Evolutionary conservation across 1,140 invertebrate genomes (phyloP).

Genomic region (Ceratitis capitata): DNA sequence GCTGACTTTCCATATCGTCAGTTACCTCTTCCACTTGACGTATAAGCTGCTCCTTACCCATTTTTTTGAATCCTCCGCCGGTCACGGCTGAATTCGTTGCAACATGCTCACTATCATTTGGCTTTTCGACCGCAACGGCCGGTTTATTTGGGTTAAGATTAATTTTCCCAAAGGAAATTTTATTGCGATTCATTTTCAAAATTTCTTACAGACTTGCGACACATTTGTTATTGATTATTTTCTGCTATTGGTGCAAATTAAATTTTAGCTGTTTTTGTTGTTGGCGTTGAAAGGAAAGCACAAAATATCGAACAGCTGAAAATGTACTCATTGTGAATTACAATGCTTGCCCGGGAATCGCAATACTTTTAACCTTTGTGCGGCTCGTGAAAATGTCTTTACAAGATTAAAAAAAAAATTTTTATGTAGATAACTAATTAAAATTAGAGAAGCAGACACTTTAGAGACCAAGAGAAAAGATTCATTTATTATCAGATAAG

Average conservation of each 20-base stretch:
- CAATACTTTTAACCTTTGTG: background rate
- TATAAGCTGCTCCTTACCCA: conserved; percentile 67
- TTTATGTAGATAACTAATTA: too few species aligned
- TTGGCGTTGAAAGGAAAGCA: background rate
- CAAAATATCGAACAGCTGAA: background rate
- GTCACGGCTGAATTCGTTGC: conserved; percentile 33
- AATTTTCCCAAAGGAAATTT: conserved; percentile 72
- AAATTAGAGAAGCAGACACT: background rate
- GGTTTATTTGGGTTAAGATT: conserved; percentile 65
- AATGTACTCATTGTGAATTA: background rate
- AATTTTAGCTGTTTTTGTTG: background rate
- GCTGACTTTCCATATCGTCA: conserved; percentile 75
- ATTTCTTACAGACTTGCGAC: too few species aligned
- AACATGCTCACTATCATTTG: conserved; percentile 45
- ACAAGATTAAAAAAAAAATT: background rate
- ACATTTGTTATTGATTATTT: conserved; percentile 36
- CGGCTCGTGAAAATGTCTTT: too few species aligned
- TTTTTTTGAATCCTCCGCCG: conserved; percentile 72
- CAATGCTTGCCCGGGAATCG: background rate
- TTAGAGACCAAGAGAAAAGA: too few species aligned
- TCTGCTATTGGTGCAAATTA: background rate
- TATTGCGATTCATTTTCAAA: conserved; percentile 45
- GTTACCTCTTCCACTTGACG: conserved; percentile 74
- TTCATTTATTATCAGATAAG: too few species aligned
- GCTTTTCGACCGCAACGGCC: conserved; percentile 45